Percentiles rank a stretch among this genome's conserved stretches.
Conservation (phyloP, 2,113 vertebrate genomes). For the Paedocypris sp. region DNA sequence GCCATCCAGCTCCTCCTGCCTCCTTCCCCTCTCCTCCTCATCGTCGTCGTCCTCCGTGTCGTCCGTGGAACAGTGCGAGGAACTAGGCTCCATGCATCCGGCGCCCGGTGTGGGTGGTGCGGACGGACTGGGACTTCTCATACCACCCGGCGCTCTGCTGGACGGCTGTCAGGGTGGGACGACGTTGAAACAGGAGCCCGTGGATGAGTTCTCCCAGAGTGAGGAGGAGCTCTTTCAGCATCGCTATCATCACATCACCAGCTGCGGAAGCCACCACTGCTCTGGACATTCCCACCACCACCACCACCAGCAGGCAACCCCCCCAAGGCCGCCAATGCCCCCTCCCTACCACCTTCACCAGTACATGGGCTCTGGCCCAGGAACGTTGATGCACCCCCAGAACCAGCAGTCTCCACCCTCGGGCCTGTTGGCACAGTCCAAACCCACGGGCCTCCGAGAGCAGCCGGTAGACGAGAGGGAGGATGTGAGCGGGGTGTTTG, state of each 20-base stretch:
- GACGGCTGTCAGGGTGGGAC: constrained; percentile 60
- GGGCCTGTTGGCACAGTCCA: constrained; percentile 56
- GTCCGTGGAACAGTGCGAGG: constrained; percentile 65
- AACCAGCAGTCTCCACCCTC: constrained; percentile 44
- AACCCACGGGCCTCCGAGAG: constrained; percentile 50
- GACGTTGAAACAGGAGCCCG: constrained; percentile 82
- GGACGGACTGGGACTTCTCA: constrained; percentile 48
- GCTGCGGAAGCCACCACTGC: constrained; percentile 26
- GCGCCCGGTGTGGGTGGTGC: constrained; percentile 41
- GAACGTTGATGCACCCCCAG: constrained; percentile 58
- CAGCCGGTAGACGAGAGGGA: constrained; percentile 53
- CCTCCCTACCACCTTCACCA: constrained; percentile 84
- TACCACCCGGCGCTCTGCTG: constrained; percentile 39
- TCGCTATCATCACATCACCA: constrained; percentile 60
- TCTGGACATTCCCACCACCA: constrained; percentile 37
- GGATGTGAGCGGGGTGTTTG: constrained; percentile 39
- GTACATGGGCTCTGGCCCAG: constrained; percentile 57
- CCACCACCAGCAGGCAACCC: constrained; percentile 52
- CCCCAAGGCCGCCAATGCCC: constrained; percentile 64
- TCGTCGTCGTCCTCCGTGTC: constrained; percentile 54
- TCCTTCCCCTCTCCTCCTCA: constrained; percentile 60
- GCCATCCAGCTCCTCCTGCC: constrained; percentile 69
- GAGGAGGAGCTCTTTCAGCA: constrained; percentile 75
- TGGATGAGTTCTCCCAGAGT: constrained; percentile 75
- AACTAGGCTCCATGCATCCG: constrained; percentile 63